Evolutionary conservation across 1,140 invertebrate species (phyloP), one percentile per base, ranked within the genome.

Genomic region (Panulirus ornatus): DNA sequence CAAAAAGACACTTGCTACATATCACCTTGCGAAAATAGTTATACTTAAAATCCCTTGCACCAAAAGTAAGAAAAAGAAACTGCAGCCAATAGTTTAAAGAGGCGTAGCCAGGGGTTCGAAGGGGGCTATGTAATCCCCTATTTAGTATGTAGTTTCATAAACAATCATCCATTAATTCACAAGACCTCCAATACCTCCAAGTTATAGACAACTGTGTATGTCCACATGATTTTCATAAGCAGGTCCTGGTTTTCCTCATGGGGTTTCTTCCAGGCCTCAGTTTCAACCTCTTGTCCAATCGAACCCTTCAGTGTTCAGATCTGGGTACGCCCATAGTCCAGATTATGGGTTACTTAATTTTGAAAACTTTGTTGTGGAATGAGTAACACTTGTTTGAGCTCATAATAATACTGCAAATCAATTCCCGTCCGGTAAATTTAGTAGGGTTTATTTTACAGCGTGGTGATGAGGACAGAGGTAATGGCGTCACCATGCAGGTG

Each of bases 401-500:
- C 22, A n/a, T 40, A 66, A 30, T 66, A 63, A 51, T 14, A 58
- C 19, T 22, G 9, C 22, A 9, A 30, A 38, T 58, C 51, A 27
- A 34, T 75, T 75, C 81, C 54, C 79, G 58, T 89, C 87, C 87
- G 87, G 87, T 89, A 89, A 89, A 89, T 89, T 89, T 89, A 73
- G 47, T 83, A 51, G 79, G 79, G 58, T 38, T 78, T 75, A 73
- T 47, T 73, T 75, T 85, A 51, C 82, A 84, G 58, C 71, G 27
- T 82, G 30, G 44, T 83, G 84, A 42, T 47, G 42, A 85, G 66
- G 70, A 47, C 71, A 73, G 71, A 51, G 30, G 70, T 27, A 34
- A 22, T 51, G 82, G 84, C 44, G 70, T 51, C 70, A 85, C 84
- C 70, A 71, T 85, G 84, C 51, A 83, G 66, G 40, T 73, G 84